Percentiles rank a stretch among this genome's conserved stretches.
These are phyloP conservation scores for Polia nebulosa DNA, from an alignment of 2,888 invertebrate genomes.

Conservation along the genomic window DNA sequence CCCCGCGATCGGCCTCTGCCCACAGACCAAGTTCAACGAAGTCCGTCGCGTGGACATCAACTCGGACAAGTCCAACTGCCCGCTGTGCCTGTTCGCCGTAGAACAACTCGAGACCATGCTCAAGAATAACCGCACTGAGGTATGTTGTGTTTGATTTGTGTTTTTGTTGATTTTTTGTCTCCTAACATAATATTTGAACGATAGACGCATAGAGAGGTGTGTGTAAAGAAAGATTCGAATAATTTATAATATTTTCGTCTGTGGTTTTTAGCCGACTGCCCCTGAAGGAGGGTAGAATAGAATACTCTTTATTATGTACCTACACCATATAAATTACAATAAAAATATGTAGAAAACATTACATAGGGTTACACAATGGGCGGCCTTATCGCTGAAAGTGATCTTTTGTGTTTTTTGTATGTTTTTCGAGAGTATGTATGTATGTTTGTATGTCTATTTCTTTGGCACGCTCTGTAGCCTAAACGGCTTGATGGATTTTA, in stretches of 20 bases:
- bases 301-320: too few species aligned
- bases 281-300: too few species aligned
- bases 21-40: constrained; percentile 85
- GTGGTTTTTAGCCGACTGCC: too few species aligned
- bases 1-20: constrained; percentile 93
- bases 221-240: not conserved
- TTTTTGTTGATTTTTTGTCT: not conserved
- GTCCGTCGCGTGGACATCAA: constrained; percentile 90
- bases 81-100: constrained; percentile 96
- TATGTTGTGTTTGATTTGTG: constrained; percentile 74
- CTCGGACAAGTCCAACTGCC: constrained; percentile 93
- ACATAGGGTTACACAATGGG: too few species aligned
- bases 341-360: too few species aligned
- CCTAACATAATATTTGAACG: not conserved
- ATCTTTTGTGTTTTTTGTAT: too few species aligned
- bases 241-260: not conserved
- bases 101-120: constrained; percentile 94
- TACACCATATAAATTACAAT: too few species aligned
- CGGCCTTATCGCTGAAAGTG: too few species aligned
- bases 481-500: too few species aligned
- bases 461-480: too few species aligned
- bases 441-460: too few species aligned
- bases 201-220: not conserved
- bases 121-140: constrained; percentile 94
- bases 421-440: too few species aligned